These are phyloP conservation scores for Speoplatyrhinus poulsoni DNA, from an alignment of 2,113 vertebrate species.

Conservation along the genomic window DNA sequence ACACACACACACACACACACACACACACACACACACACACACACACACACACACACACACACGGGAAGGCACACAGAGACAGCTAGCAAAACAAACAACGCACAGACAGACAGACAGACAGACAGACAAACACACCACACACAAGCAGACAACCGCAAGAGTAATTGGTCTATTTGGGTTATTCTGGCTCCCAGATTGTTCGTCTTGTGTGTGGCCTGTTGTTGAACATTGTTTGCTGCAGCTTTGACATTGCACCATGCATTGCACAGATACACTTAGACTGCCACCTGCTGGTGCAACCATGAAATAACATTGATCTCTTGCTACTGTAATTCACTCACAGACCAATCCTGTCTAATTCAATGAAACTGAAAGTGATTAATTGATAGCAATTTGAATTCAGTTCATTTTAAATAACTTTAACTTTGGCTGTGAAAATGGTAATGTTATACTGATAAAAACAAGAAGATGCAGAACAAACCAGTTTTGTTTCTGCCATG, in stretches of 20 bases:
- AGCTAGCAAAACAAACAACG: neutral
- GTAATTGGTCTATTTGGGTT: constrained; percentile 19
- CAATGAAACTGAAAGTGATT: neutral
- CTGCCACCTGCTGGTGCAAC: constrained; percentile 27
- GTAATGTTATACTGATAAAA: too few relatives aligned
- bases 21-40: too few relatives aligned
- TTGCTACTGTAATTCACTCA: too few relatives aligned
- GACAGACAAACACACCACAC: constrained; percentile 3
- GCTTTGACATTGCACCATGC: neutral
- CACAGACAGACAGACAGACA: neutral
- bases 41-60: too few relatives aligned
- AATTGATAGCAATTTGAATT: neutral
- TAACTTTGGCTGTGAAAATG: too few relatives aligned
- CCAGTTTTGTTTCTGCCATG: too few relatives aligned
- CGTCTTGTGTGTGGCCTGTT: neutral
- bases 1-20: too few relatives aligned
- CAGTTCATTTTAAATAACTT: neutral
- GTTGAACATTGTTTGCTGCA: neutral
- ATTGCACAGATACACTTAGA: neutral
- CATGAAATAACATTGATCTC: neutral
- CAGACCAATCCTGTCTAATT: neutral
- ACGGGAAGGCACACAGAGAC: constrained; percentile 5
- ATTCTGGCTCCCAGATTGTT: constrained; percentile 25
- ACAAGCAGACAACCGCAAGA: constrained; percentile 1
- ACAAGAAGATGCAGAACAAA: too few relatives aligned